These are phyloP conservation scores for Onychorhynchus coronatus DNA, from an alignment of 2,113 vertebrate genomes.

Conservation along the genomic window DNA sequence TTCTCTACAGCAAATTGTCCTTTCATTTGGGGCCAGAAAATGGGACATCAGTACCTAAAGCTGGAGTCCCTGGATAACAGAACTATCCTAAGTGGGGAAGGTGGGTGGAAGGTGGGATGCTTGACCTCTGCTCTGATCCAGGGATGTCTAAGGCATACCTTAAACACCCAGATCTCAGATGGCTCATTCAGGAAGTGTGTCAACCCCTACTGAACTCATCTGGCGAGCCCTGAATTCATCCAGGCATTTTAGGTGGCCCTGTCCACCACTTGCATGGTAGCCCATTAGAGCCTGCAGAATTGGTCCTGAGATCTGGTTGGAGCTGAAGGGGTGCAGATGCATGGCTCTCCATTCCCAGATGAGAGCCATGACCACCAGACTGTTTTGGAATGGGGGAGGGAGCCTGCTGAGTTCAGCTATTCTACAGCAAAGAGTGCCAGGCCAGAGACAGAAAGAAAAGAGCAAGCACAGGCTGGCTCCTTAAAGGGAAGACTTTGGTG, in stretches of 20 bases:
- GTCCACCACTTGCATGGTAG: not conserved
- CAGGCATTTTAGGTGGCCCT: not conserved
- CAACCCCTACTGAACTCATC: not conserved
- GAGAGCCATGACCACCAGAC: slow-evolving; percentile 10
- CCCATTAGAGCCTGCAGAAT: not conserved
- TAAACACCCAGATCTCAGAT: not conserved
- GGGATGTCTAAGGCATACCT: not conserved
- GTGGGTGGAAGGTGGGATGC: not conserved
- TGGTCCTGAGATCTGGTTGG: not conserved
- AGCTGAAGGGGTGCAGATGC: not conserved
- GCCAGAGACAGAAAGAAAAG: not conserved
- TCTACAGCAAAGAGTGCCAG: not conserved
- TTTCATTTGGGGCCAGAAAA: not conserved
- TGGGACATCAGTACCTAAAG: not conserved
- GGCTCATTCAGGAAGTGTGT: not conserved
- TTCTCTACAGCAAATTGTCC: not conserved
- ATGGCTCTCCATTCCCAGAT: not conserved
- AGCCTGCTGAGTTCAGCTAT: slow-evolving; percentile 45
- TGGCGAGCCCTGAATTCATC: not conserved
- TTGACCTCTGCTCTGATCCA: not conserved
- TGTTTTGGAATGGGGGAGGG: not conserved
- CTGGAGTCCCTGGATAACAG: not conserved
- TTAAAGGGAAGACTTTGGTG: not conserved
- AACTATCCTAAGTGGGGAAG: not conserved
- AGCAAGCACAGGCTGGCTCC: not conserved